Evolutionary conservation across 2,888 invertebrate genomes (phyloP).

Genomic region (Lymantria dispar): DNA sequence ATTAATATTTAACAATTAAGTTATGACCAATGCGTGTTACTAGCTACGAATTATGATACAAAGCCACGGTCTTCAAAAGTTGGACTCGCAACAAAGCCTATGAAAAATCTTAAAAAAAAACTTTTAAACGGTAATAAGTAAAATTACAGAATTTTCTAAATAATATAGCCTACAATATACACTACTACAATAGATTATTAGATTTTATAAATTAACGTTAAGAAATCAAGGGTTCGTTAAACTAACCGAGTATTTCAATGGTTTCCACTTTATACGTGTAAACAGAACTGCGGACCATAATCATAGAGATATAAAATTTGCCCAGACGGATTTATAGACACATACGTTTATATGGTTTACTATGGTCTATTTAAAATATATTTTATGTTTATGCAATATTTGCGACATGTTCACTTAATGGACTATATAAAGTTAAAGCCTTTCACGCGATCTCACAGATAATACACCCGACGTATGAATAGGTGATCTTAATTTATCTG

Average conservation of each 20-base stretch:
- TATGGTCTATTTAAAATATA: slow-evolving; percentile 50
- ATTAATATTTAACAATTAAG: no score
- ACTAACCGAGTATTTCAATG: slow-evolving; percentile 60
- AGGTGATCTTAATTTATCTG: slow-evolving; percentile 78
- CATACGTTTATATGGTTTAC: slow-evolving; percentile 29
- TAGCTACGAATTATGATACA: no score
- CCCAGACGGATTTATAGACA: slow-evolving; percentile 61
- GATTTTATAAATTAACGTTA: no score
- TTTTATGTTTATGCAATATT: slow-evolving; percentile 53
- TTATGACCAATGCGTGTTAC: no score
- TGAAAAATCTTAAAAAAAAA: no score
- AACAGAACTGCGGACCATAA: slow-evolving; percentile 52
- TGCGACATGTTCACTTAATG: slow-evolving; percentile 68
- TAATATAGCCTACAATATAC: no score
- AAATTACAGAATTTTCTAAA: no score
- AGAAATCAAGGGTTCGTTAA: slow-evolving; percentile 65
- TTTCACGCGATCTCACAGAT: slow-evolving; percentile 66
- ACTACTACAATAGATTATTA: no score
- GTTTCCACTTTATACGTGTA: slow-evolving; percentile 57
- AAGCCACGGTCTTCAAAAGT: no score
- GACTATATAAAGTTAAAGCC: slow-evolving; percentile 64
- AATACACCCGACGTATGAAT: slow-evolving; percentile 73
- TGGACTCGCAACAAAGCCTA: no score
- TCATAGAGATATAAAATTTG: slow-evolving; percentile 70
- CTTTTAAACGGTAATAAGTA: no score